phyloP scores from a whole-genome alignment of 2,113 vertebrate species.

The Pseudolaguvia tuberculata region DNA sequence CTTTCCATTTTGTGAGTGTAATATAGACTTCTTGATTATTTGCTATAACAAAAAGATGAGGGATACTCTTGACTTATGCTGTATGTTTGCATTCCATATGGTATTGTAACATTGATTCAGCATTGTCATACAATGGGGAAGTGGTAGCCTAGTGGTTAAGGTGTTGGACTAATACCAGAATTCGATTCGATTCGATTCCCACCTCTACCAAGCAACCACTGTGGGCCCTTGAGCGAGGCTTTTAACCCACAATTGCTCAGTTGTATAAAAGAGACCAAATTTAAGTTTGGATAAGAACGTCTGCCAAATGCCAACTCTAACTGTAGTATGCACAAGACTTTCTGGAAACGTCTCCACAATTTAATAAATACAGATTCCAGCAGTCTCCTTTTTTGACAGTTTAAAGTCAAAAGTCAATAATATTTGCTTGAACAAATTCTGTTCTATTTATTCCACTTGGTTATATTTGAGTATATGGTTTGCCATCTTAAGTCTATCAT shows the following conservation, averaged over 20 bases:
- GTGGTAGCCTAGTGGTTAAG: no score
- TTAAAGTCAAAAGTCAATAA: neutral
- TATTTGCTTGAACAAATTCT: slow-evolving; percentile 1
- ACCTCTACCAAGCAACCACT: no score
- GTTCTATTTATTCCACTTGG: slow-evolving; percentile 28
- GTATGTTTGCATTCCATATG: neutral
- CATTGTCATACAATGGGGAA: neutral
- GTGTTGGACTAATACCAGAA: no score
- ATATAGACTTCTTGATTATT: no score
- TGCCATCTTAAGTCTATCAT: slow-evolving; percentile 51
- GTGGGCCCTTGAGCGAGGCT: no score
- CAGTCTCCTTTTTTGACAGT: neutral
- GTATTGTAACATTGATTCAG: neutral
- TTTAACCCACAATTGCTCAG: no score
- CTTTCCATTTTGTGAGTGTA: neutral
- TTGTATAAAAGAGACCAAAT: no score
- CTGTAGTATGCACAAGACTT: no score
- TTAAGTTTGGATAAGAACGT: no score
- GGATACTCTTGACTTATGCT: neutral
- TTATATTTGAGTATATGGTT: slow-evolving; percentile 52
- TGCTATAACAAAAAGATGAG: no score
- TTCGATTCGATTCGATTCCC: no score
- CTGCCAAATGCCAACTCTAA: no score
- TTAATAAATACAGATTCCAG: neutral
- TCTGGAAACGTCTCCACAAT: neutral